Evolutionary conservation across 35 echinoderm and acorn worm genomes (phyloP).

Genomic region (Nesometra sesokonis): DNA sequence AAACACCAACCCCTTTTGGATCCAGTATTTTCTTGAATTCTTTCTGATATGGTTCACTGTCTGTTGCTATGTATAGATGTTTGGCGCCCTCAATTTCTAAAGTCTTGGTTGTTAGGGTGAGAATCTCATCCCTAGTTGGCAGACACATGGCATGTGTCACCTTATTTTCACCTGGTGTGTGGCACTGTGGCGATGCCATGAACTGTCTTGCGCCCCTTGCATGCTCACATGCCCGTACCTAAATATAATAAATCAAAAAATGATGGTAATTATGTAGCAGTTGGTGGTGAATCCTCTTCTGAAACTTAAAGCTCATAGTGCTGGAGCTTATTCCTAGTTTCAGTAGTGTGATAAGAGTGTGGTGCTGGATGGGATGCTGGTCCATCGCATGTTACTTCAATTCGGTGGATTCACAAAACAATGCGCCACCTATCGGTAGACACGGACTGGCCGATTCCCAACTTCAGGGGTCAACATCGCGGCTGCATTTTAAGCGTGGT

Average conservation of each 20-base stretch:
- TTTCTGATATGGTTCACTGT: conserved; percentile 43
- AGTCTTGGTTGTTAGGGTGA: conserved; percentile 36
- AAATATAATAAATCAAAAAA: neutral
- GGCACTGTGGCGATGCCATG: conserved; percentile 89
- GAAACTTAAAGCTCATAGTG: too few species aligned
- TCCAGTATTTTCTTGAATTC: conserved; percentile 44
- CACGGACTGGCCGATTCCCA: too few species aligned
- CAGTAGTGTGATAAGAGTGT: too few species aligned
- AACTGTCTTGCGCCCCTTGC: conserved; percentile 20
- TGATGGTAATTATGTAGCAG: too few species aligned
- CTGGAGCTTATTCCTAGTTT: too few species aligned
- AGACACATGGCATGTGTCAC: conserved; percentile 58
- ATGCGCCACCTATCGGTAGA: too few species aligned
- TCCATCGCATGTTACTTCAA: too few species aligned
- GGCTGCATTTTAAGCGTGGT: too few species aligned
- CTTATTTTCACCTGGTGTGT: conserved; percentile 6
- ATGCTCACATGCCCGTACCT: conserved; percentile 59
- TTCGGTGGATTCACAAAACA: too few species aligned
- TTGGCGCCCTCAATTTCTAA: conserved; percentile 46
- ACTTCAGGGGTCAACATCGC: too few species aligned
- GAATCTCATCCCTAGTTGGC: conserved; percentile 25
- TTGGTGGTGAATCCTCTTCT: too few species aligned
- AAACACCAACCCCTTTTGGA: conserved; percentile 33
- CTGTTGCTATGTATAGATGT: conserved; percentile 95
- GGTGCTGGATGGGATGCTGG: too few species aligned